Evolutionary conservation across 2,113 vertebrate genomes (phyloP), one percentile per base, ranked within the genome.

Genomic region (Alouatta palliata): DNA sequence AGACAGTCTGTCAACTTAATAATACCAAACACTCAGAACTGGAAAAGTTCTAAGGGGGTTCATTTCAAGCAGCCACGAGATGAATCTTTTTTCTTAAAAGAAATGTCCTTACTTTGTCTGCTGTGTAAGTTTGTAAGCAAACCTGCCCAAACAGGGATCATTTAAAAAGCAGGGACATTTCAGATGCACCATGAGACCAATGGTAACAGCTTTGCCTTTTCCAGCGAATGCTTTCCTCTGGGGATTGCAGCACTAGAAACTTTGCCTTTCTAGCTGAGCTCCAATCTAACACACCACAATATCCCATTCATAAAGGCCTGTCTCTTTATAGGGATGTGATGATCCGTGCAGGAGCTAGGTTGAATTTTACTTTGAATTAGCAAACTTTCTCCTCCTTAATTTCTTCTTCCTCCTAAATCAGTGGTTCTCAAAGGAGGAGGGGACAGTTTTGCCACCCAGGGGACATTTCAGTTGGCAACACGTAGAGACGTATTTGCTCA

Each of bases 261-360:
- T 0, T 45, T 1, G 9, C 13, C 30, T 49, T 91, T 77, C 76
- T 30, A 2, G 75, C 10, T 56, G n/a, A 0, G n/a, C 52, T 61
- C 66, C 40, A 17, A 11, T 25, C 0, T 1, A 14, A 16, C 93
- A 13, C 35, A 1, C 16, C 8, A 45, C 20, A 49, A 43, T 9
- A 10, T 54, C 32, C 13, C 7, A 0, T 4, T 30, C 12, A 1
- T 1, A 23, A 27, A 87, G 66, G 19, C 0, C 19, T 52, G 23
- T 19, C 32, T 56, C 30, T 66, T 14, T 10, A 1, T 0, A 8
- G 14, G 1, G 25, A 73, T 27, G 13, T 0, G 13, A 35, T 11
- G 2, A 0, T 10, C 40, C 23, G 6, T 16, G 66, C 3, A 13
- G 90, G 66, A 23, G 37, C 25, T 9, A 20, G 76, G n/a, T 10